Evolutionary conservation across 64 coral and sea anemone species (phyloP).

Genomic region (Astreopora myriophthalma): DNA sequence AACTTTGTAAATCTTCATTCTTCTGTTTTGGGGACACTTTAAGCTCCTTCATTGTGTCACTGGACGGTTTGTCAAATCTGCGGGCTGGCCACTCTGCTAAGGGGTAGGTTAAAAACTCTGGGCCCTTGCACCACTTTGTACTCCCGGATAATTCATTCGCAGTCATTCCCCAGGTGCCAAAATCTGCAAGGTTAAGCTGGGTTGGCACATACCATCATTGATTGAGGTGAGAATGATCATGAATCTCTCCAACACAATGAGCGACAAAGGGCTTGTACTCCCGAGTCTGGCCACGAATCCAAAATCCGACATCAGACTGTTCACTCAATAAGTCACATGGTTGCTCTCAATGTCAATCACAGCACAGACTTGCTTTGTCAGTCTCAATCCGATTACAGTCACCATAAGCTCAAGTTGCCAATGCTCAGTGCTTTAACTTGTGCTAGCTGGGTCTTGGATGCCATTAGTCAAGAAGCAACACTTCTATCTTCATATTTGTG

Average conservation of each 20-base stretch:
- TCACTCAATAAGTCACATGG: background rate
- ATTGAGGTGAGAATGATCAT: constrained; percentile 69
- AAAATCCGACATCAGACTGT: background rate
- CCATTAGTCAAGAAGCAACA: background rate
- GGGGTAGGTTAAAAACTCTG: constrained; percentile 35
- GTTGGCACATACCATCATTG: constrained; percentile 77
- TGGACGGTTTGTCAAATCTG: constrained; percentile 27
- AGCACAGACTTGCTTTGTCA: background rate
- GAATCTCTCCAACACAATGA: constrained; percentile 76
- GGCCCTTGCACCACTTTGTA: constrained; percentile 58
- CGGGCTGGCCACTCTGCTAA: constrained; percentile 59
- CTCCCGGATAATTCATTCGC: constrained; percentile 28
- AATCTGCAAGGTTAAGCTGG: constrained; percentile 55
- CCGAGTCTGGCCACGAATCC: constrained; percentile 29
- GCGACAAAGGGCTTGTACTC: constrained; percentile 78
- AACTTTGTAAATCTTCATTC: background rate
- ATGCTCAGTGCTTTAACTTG: background rate
- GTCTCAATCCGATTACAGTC: background rate
- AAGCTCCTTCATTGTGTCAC: too few species aligned
- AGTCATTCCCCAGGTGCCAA: constrained; percentile 55
- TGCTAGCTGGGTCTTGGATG: background rate
- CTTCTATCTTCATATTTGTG: background rate
- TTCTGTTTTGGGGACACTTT: too few species aligned
- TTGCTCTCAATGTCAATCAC: background rate
- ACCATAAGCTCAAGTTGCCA: background rate